phyloP scores from a whole-genome alignment of 2,113 vertebrate genomes.

The Geococcyx californianus region DNA sequence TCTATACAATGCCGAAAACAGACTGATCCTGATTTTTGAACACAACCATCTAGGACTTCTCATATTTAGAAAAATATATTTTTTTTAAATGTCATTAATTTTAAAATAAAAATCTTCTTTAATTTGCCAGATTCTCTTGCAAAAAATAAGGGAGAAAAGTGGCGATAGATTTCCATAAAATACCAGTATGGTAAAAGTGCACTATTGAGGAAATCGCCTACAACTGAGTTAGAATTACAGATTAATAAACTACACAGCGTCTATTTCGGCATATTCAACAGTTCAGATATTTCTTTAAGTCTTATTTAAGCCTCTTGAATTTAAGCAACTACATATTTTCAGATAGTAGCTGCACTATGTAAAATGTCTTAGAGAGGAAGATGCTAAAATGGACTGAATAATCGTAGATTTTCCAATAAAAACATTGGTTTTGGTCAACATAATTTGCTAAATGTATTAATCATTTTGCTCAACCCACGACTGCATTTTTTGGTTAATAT shows the following conservation, averaged over 20 bases:
- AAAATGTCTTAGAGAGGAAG: neutral
- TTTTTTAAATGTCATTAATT: neutral
- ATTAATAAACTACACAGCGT: neutral
- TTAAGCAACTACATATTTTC: neutral
- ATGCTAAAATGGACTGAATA: neutral
- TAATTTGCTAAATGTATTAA: slow-evolving; percentile 1
- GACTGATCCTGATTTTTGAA: neutral
- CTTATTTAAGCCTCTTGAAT: neutral
- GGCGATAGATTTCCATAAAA: neutral
- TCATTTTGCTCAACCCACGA: neutral
- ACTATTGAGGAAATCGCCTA: neutral
- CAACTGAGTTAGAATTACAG: neutral
- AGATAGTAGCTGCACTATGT: neutral
- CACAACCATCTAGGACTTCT: neutral
- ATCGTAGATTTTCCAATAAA: neutral
- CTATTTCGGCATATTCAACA: neutral
- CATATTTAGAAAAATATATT: neutral
- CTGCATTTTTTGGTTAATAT: neutral
- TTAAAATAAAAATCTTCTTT: neutral
- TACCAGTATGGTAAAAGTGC: neutral
- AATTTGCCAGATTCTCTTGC: neutral
- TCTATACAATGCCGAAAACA: neutral
- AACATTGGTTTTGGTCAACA: slow-evolving; percentile 1
- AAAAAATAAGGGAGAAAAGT: neutral
- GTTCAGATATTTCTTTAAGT: neutral